Evolutionary conservation across 2,113 vertebrate species (phyloP).

Genomic region (Hiodon alosoides): DNA sequence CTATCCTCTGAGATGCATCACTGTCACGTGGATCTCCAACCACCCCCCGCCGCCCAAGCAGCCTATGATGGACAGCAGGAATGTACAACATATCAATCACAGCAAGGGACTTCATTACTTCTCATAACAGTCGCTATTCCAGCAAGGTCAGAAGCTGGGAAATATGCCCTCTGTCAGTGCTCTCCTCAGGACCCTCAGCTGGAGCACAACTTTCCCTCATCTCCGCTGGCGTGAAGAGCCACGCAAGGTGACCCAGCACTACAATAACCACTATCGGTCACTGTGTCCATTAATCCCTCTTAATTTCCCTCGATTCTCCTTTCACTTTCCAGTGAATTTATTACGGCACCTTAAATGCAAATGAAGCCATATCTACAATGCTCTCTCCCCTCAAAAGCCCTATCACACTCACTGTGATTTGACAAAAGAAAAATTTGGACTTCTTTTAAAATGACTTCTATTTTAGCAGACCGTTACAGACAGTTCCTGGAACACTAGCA

Average conservation of each 20-base stretch:
- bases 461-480: background rate
- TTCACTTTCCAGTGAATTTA: constrained; percentile 65
- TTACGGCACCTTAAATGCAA: constrained; percentile 72
- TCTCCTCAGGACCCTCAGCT: constrained; percentile 26
- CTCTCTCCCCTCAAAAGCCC: constrained; percentile 61
- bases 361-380: constrained; percentile 62
- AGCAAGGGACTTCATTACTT: constrained; percentile 25
- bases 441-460: constrained; percentile 8
- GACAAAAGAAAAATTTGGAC: constrained; percentile 41
- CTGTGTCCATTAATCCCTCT: constrained; percentile 61
- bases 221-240: constrained; percentile 27
- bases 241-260: constrained; percentile 61
- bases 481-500: background rate
- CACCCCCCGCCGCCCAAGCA: background rate
- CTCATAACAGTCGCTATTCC: constrained; percentile 21
- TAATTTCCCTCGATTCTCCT: constrained; percentile 60
- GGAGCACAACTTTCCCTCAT: constrained; percentile 39
- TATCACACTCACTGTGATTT: constrained; percentile 58
- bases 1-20: constrained; percentile 16
- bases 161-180: constrained; percentile 11
- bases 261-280: constrained; percentile 61
- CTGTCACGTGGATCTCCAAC: constrained; percentile 8
- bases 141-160: constrained; percentile 29
- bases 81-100: constrained; percentile 28
- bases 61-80: constrained; percentile 7